These are phyloP conservation scores for Torymus auratus DNA, from an alignment of 2,888 invertebrate genomes.

Conservation along the genomic window DNA sequence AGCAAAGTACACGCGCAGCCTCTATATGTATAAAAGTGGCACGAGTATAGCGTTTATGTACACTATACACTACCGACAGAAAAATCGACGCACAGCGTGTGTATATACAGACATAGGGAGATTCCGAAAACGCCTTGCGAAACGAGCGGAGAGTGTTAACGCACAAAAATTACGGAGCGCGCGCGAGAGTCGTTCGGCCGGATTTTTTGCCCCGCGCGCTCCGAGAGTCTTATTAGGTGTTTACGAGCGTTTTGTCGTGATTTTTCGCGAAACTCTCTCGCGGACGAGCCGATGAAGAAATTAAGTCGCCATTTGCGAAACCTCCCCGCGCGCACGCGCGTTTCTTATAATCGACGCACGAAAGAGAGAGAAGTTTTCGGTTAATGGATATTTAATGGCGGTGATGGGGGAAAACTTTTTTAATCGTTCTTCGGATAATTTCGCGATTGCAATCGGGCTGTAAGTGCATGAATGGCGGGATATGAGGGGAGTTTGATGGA, in stretches of 20 bases:
- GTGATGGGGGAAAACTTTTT: neutral
- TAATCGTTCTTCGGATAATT: neutral
- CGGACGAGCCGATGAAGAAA: constrained; percentile 37
- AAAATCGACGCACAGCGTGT: too few species aligned
- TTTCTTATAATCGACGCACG: constrained; percentile 8
- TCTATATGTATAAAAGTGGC: too few species aligned
- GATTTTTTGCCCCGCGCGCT: constrained; percentile 28
- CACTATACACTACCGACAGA: too few species aligned
- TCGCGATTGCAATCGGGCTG: constrained; percentile 24
- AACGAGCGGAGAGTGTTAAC: too few species aligned
- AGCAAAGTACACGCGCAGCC: too few species aligned
- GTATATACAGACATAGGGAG: too few species aligned
- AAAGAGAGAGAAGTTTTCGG: neutral
- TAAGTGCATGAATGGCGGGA: constrained; percentile 19
- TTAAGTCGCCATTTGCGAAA: constrained; percentile 29
- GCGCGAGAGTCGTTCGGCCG: neutral
- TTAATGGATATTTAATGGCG: constrained; percentile 49
- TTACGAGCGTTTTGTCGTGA: constrained; percentile 48
- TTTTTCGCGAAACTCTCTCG: constrained; percentile 17
- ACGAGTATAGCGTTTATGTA: too few species aligned
- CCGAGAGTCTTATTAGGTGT: constrained; percentile 52
- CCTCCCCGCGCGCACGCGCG: neutral
- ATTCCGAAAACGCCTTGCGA: too few species aligned
- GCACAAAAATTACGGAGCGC: neutral
- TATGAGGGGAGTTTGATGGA: neutral